Conservation (phyloP, 2,797 vertebrate genomes). For the Chaetophractus vellerosus region DNA sequence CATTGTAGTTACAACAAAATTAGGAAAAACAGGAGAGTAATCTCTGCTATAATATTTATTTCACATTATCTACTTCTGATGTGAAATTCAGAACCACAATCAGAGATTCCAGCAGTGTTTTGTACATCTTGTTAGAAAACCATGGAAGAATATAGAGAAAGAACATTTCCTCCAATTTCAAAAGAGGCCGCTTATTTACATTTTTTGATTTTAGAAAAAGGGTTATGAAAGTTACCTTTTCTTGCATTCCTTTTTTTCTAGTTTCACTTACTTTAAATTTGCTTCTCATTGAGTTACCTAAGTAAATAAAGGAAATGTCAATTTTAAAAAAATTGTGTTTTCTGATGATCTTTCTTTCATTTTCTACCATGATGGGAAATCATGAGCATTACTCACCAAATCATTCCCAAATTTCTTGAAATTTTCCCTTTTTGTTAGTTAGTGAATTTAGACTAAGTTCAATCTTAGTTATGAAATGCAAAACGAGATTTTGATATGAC, state of each 20-base stretch:
- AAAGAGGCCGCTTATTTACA: not conserved
- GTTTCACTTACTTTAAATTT: not conserved
- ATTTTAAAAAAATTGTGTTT: not conserved
- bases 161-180: not conserved
- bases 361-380: not conserved
- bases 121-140: not conserved
- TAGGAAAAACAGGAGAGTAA: not conserved
- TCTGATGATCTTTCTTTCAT: not conserved
- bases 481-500: not conserved
- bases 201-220: not conserved
- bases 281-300: not conserved
- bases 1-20: not conserved
- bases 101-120: not conserved
- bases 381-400: not conserved
- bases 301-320: not conserved
- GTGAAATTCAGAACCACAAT: not conserved
- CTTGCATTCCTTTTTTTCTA: not conserved
- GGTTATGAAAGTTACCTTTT: slow-evolving; percentile 20
- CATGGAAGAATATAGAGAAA: not conserved
- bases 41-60: not conserved
- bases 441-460: slow-evolving; percentile 17
- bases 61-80: not conserved
- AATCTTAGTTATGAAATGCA: not conserved
- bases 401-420: not conserved
- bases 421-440: not conserved